Conservation (phyloP, 2,797 vertebrate species). For the Brachymystax lenok region DNA sequence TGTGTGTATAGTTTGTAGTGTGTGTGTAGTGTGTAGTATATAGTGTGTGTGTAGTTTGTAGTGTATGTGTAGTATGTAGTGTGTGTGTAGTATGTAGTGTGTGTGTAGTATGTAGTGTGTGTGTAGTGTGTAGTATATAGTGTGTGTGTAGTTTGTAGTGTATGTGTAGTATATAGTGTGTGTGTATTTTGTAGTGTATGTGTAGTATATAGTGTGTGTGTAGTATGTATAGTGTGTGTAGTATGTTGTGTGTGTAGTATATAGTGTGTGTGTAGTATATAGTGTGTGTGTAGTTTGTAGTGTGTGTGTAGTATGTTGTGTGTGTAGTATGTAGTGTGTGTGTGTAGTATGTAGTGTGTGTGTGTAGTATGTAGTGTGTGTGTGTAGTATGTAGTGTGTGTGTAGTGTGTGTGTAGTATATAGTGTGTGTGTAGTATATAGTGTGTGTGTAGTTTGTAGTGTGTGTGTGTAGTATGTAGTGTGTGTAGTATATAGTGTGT, state of each 20-base stretch:
- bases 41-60: not conserved
- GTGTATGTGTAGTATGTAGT: not conserved
- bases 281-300: not conserved
- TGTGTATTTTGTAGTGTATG: no score
- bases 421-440: not conserved
- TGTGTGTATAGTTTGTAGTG: no score
- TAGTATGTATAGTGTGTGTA: no score
- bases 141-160: not conserved
- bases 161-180: not conserved
- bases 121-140: no score
- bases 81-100: constrained; percentile 19
- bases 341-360: no score
- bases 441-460: no score
- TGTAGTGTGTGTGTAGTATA: no score
- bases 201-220: no score
- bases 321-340: constrained; percentile 1
- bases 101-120: constrained; percentile 34
- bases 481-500: no score
- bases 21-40: not conserved
- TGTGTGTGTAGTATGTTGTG: not conserved
- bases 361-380: not conserved
- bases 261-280: not conserved
- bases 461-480: no score
- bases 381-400: not conserved
- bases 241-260: no score